Evolutionary conservation across 2,888 invertebrate genomes (phyloP), one percentile per base, ranked within the genome.

Genomic region (Bombyx huttoni): DNA sequence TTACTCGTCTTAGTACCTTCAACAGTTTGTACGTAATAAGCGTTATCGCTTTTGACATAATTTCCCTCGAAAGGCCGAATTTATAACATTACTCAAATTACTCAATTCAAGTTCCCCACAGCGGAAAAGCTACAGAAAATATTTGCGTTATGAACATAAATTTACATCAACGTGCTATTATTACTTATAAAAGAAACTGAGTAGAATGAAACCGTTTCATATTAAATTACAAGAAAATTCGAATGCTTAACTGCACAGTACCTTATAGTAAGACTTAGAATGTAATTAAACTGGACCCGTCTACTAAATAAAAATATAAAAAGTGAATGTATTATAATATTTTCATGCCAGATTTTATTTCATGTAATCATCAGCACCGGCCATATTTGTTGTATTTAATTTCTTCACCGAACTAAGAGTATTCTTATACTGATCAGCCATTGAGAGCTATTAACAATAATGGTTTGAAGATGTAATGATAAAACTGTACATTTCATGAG

Each of bases 131-230:
- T 24, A 24, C 24, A 40, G 40, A 12, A 10, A 40, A 40, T 40
- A 12, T 40, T 40, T 40, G 8, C 40, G 12, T 40, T 40, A 6
- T 12, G 40, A 40, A 0, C 40, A 40, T 40, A 40, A 40, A 40
- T 40, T 40, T 40, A 40, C 40, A 40, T 40, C 40, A 40, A 40
- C 40, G 56, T 53, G 57, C 61, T 64, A 59, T 58, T 58, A 63
- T 62, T 67, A 63, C 63, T 64, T 65, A 62, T 54, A 52, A 48
- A 51, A 56, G 59, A 54, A 64, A 58, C 61, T 60, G 53, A 54
- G 59, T 51, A 63, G 63, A 61, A 62, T 59, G 55, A 65, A 65
- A 59, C 62, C 59, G 61, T 63, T 65, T 65, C 56, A 60, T 62
- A 65, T 65, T 58, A 65, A 68, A 56, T 62, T 55, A 54, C 61